Conservation (phyloP, 2,113 vertebrate species). For the Salvelinus sp. region DNA sequence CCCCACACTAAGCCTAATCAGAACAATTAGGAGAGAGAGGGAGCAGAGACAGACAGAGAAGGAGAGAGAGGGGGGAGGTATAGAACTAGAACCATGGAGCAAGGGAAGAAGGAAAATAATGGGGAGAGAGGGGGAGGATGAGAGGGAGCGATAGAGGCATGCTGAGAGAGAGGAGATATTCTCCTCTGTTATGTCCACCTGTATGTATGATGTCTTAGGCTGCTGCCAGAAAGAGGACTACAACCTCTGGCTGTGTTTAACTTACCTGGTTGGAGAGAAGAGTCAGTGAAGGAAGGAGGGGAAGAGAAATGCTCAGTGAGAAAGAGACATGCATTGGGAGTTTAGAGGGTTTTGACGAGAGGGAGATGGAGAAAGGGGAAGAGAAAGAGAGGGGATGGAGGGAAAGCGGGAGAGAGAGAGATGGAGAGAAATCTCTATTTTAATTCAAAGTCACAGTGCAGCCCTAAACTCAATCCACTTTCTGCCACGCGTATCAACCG, state of each 20-base stretch:
- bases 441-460: constrained; percentile 23
- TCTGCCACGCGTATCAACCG: not conserved
- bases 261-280: not conserved
- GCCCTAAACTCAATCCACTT: not conserved
- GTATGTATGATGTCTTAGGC: no score
- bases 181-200: no score
- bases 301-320: not conserved
- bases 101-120: no score
- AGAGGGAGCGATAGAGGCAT: no score
- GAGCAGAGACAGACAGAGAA: not conserved
- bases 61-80: not conserved
- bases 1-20: constrained; percentile 41
- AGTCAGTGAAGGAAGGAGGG: not conserved
- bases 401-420: not conserved
- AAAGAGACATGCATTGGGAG: not conserved
- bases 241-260: no score
- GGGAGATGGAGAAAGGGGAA: not conserved
- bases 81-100: no score
- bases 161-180: no score
- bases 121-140: no score
- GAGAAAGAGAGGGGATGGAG: not conserved
- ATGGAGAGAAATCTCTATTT: constrained; percentile 9
- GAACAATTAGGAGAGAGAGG: constrained; percentile 34
- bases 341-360: not conserved
- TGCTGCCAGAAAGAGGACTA: no score